Evolutionary conservation across 2,113 vertebrate genomes (phyloP), one percentile per base, ranked within the genome.

Genomic region (Corapipo altera): DNA sequence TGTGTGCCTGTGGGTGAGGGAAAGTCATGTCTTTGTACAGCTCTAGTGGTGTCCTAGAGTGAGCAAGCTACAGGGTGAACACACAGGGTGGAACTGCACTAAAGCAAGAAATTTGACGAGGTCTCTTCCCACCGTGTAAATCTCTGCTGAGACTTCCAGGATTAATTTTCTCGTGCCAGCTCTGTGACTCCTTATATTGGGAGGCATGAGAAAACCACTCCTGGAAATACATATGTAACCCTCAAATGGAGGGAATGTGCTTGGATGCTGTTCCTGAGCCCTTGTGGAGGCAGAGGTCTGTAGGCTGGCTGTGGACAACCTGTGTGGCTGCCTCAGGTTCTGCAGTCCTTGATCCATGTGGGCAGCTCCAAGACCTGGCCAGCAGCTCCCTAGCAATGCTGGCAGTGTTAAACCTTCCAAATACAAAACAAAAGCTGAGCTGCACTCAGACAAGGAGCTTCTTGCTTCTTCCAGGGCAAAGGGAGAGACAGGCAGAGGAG

Each of bases 351-450:
- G 28, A 72, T 72, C 20, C 0, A 0, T 6, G 8, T 15, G 48
- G 49, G 8, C 18, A 35, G 55, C 78, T 78, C 70, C 11, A 9
- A 37, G 71, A 27, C 24, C 35, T 66, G 66, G 46, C 16, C 61
- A 27, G n/a, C 51, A 78, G 39, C 41, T 54, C 51, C n/a, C 48
- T 4, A 2, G 32, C 2, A 0, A 0, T 23, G 49, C 27, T 84
- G 77, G 51, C 43, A n/a, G 15, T 14, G 18, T 5, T 9, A 41
- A 73, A 32, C 20, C 43, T 59, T 14, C 77, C 73, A 87, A 81
- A 81, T 4, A 10, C 2, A 5, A 44, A 81, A 28, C 2, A n/a
- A 15, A 19, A 77, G 54, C 61, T 71, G 35, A 46, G 5, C 49
- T 77, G n/a, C 37, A 30, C 35, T 46, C 46, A 61, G 51, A 28